phyloP scores from a whole-genome alignment of 2,797 vertebrate species.

The Acipenser oxyrinchus region DNA sequence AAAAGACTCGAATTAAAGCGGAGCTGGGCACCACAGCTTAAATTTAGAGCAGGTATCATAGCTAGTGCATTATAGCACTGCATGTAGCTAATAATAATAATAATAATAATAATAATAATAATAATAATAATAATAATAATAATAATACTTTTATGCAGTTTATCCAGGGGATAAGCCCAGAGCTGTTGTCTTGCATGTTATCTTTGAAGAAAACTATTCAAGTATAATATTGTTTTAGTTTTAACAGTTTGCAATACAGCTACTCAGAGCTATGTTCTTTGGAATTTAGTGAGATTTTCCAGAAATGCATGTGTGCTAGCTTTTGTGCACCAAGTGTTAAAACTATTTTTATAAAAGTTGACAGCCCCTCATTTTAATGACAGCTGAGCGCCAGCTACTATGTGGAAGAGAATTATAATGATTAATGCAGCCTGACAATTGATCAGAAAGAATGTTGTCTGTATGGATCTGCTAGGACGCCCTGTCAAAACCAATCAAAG shows the following conservation, averaged over 20 bases:
- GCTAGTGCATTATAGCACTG: no score
- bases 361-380: constrained; percentile 36
- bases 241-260: constrained; percentile 45
- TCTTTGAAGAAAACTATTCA: constrained; percentile 46
- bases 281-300: constrained; percentile 24
- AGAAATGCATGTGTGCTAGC: not conserved
- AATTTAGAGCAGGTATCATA: no score
- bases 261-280: constrained; percentile 28
- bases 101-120: no score
- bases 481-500: constrained; percentile 64
- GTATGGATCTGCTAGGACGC: constrained; percentile 54
- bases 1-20: no score
- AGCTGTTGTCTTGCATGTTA: constrained; percentile 37
- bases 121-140: no score
- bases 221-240: constrained; percentile 44
- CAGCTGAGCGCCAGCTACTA: constrained; percentile 17
- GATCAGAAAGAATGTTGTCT: constrained; percentile 67
- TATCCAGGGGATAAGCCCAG: constrained; percentile 17
- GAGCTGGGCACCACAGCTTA: no score
- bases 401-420: constrained; percentile 23
- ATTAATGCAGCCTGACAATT: constrained; percentile 63
- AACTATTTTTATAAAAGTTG: constrained; percentile 38
- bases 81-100: no score
- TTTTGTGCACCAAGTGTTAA: constrained; percentile 34
- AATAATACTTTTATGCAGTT: no score